Percentiles rank a stretch among this genome's conserved stretches.
Conservation (phyloP, 2,888 invertebrate species). For the Acronicta alni region DNA sequence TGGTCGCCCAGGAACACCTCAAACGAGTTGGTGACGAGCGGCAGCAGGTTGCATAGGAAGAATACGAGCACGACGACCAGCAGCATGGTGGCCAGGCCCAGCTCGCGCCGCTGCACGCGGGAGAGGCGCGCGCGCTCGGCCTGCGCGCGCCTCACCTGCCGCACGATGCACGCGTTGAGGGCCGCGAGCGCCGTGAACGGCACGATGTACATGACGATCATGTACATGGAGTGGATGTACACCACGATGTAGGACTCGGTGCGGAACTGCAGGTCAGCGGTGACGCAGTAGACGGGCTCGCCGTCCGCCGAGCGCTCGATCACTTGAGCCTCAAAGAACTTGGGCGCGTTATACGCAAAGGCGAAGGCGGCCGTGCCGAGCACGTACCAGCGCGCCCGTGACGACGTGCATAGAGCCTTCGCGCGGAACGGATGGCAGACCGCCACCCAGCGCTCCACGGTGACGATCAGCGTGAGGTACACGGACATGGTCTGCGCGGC, state of each 20-base stretch:
- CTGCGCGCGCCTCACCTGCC: slow-evolving; percentile 96
- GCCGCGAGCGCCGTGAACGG: slow-evolving; percentile 96
- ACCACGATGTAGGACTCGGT: slow-evolving; percentile 94
- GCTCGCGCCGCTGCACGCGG: slow-evolving; percentile 96
- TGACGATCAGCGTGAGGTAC: slow-evolving; percentile 96
- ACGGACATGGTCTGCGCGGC: slow-evolving; percentile 98
- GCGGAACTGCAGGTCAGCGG: slow-evolving; percentile 91
- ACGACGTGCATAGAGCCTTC: slow-evolving; percentile 96
- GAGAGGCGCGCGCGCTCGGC: slow-evolving; percentile 96
- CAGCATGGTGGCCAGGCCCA: slow-evolving; percentile 98
- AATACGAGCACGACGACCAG: slow-evolving; percentile 98
- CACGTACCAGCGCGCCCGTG: slow-evolving; percentile 95
- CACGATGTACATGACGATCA: slow-evolving; percentile 97
- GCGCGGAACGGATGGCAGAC: slow-evolving; percentile 97
- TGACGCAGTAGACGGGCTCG: slow-evolving; percentile 92
- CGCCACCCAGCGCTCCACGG: slow-evolving; percentile 98
- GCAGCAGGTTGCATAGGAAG: slow-evolving; percentile 96
- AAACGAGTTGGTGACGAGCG: slow-evolving; percentile 95
- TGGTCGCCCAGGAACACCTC: slow-evolving; percentile 91
- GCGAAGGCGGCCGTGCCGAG: slow-evolving; percentile 94
- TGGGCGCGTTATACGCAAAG: slow-evolving; percentile 95
- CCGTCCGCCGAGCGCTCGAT: slow-evolving; percentile 80
- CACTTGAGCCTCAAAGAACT: slow-evolving; percentile 92
- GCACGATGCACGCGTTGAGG: slow-evolving; percentile 97
- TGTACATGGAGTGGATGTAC: slow-evolving; percentile 98